Evolutionary conservation across 2,113 vertebrate genomes (phyloP), one percentile per base, ranked within the genome.

Genomic region (Columba livia): DNA sequence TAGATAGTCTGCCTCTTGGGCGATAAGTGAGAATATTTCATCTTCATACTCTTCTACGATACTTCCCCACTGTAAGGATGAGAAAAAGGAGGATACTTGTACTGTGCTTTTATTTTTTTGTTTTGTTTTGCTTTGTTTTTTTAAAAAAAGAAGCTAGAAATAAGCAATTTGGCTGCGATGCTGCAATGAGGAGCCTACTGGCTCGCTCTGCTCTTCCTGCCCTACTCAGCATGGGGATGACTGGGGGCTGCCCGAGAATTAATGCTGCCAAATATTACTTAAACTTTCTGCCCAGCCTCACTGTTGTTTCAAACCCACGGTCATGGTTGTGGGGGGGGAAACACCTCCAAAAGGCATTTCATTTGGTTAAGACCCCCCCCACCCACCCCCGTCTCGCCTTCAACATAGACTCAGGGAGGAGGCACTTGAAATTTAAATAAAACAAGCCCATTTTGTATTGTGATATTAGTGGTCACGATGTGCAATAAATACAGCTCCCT

Each of bases 41-140:
- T 99, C 99, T 97, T 99, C 99, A 71, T 98, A 96, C 94, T 99
- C 98, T 94, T 99, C 99, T 95, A 98, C 89, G 40, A 99, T 89
- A 54, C 92, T 98, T 94, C 98, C 98, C 93, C 99, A 98, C 98
- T 99, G 98, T 61, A 87, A 95, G 80, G 89, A 87, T 67, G 53
- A 12, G 84, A 65, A 92, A 93, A 79, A 94, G 77, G 79, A 84
- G 61, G 67, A 73, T 74, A 85, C 42, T 89, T 29, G 4, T 40
- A 12, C 71, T 31, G 60, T 79, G 28, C 10, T 38, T 6, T 54
- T 58, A 31, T 72, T 40, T 31, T 24, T 26, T 8, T 38, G 4
- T 38, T 38, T 10, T 21, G 40, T 12, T 40, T 40, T 40, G 12
- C 51, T 58, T 32, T 72, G 34, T 31, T 24, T 25, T 8, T 10